Percentiles rank a stretch among this genome's conserved stretches.
Evolutionary conservation across 2,113 vertebrate genomes (phyloP).

Genomic region (Chionodraco myersi): DNA sequence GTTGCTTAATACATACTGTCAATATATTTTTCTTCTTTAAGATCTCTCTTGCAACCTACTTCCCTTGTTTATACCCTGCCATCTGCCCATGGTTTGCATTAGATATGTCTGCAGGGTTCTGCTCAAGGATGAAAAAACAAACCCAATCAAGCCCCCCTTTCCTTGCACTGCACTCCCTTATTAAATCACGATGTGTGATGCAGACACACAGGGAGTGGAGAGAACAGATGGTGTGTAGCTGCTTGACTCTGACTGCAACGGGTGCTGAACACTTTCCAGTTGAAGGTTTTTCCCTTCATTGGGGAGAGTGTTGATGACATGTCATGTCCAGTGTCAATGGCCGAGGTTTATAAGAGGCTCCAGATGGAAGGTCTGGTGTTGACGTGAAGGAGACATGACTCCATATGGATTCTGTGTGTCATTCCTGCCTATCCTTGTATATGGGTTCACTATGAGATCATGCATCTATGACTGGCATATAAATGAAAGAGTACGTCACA

Average conservation of each 20-base stretch:
- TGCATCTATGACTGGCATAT: constrained; percentile 10
- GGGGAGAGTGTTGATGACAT: constrained; percentile 53
- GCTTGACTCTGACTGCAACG: constrained; percentile 18
- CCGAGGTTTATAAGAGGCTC: constrained; percentile 43
- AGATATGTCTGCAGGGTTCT: not conserved
- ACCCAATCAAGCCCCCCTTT: constrained; percentile 3
- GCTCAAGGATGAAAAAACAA: constrained; percentile 47
- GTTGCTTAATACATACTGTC: not conserved
- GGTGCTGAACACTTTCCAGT: constrained; percentile 44
- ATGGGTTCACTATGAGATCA: constrained; percentile 52
- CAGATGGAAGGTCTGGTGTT: constrained; percentile 65
- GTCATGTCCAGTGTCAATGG: constrained; percentile 36
- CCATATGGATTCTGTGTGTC: constrained; percentile 62
- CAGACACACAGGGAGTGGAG: constrained; percentile 10
- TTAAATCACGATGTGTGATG: constrained; percentile 30
- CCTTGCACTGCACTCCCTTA: not conserved
- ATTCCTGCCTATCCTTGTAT: constrained; percentile 36
- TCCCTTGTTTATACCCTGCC: constrained; percentile 1
- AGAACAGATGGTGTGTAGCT: constrained; percentile 54
- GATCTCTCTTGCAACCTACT: not conserved
- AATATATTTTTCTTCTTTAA: not conserved
- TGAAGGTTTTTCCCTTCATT: constrained; percentile 23
- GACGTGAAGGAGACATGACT: constrained; percentile 65
- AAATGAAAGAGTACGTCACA: not conserved
- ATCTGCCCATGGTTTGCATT: constrained; percentile 10